phyloP scores from a whole-genome alignment of 2,113 vertebrate species.

The Fregata magnificens region DNA sequence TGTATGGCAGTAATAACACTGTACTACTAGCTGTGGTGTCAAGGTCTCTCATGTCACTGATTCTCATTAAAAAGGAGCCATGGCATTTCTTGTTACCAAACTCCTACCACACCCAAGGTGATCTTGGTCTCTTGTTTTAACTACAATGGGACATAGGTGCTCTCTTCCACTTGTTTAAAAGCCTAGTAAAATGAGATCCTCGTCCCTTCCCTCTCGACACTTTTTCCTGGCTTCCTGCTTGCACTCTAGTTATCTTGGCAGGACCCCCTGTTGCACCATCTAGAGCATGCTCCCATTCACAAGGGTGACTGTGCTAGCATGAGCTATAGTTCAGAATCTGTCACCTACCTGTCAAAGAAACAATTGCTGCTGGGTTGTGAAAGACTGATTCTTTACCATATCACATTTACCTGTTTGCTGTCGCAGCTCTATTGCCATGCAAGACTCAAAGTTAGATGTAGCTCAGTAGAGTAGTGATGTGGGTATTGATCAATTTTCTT shows the following conservation, averaged over 20 bases:
- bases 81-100: background rate
- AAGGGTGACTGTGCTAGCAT: background rate
- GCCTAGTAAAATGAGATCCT: background rate
- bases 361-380: background rate
- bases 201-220: background rate
- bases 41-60: too few relatives aligned
- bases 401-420: background rate
- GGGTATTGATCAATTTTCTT: background rate
- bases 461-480: too few relatives aligned
- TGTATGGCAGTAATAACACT: too few relatives aligned
- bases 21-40: background rate
- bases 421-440: background rate
- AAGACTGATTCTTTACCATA: too few relatives aligned
- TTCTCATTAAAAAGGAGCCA: background rate
- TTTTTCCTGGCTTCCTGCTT: background rate
- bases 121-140: background rate
- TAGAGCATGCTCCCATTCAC: background rate
- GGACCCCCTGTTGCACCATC: background rate
- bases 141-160: accelerated
- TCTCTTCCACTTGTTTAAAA: background rate
- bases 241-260: background rate
- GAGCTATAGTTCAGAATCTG: background rate
- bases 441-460: background rate
- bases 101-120: background rate
- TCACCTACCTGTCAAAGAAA: background rate